Base-by-base conservation (phyloP, 2,797 vertebrate genomes). In the Brachymystax lenok region DNA sequence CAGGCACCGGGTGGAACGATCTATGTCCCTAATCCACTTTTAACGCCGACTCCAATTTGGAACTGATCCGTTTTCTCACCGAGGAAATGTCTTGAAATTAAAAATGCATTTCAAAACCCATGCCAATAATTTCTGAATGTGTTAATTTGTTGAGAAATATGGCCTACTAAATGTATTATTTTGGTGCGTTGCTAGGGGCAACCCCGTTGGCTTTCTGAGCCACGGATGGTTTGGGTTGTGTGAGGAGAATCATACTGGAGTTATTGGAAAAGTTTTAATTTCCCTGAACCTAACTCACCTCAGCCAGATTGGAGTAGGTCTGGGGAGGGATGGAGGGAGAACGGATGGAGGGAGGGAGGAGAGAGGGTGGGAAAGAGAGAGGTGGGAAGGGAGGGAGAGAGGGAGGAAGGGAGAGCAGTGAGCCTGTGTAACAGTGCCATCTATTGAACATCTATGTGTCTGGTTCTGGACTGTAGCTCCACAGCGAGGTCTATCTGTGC, bases 401-500 rank as follows among this genome's bases (percentile, higher is more conserved):
- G 19, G 17, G 52, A 19, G 52, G 52, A 54, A 54, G 56, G 5
- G n/a, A n/a, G 16, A n/a, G 56, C 19, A 21, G 7, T 59, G 56
- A 24, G 73, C 71, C 77, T 88, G 86, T 84, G 84, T 91, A 93
- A 93, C 91, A 93, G 87, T 89, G 91, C 92, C 93, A 92, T 90
- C 92, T 93, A 88, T 87, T 91, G 92, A 84, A 75, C 21, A 24
- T 27, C 19, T 21, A 50, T 50, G 24, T 66, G 63, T 19, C 69
- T 24, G 72, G 30, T 19, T 27, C 56, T 59, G 5, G 56, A 59
- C 56, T 59, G 40, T 46, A 59, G 56, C 19, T 59, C 19, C 56
- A 59, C 56, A 59, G 56, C 19, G 56, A n/a, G 56, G 56, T 59
- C 56, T 59, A n/a, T 46, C 10, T 46, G 40, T 46, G 40, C 40